Base-by-base conservation (phyloP, 2,888 invertebrate species). In the Resseliella maxima region DNA sequence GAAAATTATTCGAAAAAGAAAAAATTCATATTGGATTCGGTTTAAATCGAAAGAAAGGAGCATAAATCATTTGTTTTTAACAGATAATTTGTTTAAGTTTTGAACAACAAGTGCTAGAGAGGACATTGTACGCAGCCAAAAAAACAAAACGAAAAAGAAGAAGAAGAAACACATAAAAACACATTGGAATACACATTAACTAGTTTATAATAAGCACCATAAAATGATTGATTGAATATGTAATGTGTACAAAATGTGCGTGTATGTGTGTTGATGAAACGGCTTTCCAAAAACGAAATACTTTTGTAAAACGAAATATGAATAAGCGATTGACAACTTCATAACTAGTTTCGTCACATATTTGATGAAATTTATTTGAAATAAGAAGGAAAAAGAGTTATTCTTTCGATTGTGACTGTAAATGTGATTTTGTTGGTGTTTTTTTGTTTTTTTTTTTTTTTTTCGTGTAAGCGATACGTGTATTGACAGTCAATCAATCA, bases 201-300 rank as follows among this genome's bases (percentile, higher is more conserved):
- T 50, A 50, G 46, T 50, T 6, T 50, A 50, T 50, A 41, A 50
- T 18, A 50, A 24, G 81, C 21, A 21, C 35, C 21, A 36, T 81
- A 18, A 81, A 36, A 15, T 15, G 81, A 36, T 81, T 81, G 36
- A 81, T 2, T 10, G 27, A 5, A 10, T 64, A 18, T 50, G 50
- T 50, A 36, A n/a, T 83, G 83, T 38, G 83, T 38, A 38, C n/a
- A n/a, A 10, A 18, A n/a, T n/a, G 8, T 6, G 38, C n/a, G 83
- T n/a, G n/a, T 83, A 12, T 83, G 41, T n/a, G 38, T 83, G n/a
- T n/a, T n/a, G n/a, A n/a, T n/a, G 83, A 24, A 83, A 83, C 31
- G 72, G 31, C 72, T 72, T 72, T 72, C 72, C 72, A 83, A 83
- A 83, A 72, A n/a, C n/a, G n/a, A n/a, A n/a, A n/a, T n/a, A n/a